Evolutionary conservation across 2,797 vertebrate genomes (phyloP).

Genomic region (Acridotheres tristis): DNA sequence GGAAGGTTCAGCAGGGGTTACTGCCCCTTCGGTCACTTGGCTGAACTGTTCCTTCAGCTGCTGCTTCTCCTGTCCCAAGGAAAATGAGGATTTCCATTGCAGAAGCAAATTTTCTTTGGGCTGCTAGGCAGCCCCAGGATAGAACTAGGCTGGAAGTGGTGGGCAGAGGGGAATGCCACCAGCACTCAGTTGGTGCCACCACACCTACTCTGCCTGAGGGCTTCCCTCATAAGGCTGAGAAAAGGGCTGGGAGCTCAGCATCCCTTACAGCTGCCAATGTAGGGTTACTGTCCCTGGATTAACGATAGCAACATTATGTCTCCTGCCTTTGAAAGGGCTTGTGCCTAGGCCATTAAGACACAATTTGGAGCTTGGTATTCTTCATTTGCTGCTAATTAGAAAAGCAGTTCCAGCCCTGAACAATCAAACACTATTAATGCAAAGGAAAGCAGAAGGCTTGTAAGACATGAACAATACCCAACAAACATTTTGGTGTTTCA

Average conservation of each 20-base stretch:
- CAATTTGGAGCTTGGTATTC: neutral
- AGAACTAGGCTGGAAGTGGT: neutral
- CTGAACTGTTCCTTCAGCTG: neutral
- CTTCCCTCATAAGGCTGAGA: neutral
- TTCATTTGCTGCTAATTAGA: neutral
- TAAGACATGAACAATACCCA: neutral
- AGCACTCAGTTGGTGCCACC: neutral
- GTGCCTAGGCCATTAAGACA: neutral
- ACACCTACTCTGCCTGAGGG: accelerated
- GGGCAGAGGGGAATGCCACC: accelerated
- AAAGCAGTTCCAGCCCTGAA: neutral
- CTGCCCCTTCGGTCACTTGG: neutral
- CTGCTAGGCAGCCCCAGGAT: neutral
- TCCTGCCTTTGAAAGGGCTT: neutral
- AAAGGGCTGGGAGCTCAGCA: neutral
- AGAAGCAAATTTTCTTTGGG: neutral
- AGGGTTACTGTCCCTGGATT: neutral
- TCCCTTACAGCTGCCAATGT: neutral
- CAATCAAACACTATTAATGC: neutral
- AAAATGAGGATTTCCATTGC: neutral
- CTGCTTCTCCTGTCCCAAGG: neutral
- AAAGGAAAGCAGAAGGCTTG: neutral
- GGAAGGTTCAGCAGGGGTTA: neutral
- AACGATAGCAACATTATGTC: neutral
- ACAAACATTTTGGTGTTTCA: neutral